These are phyloP conservation scores for Coccyzus lansbergi DNA, from an alignment of 2,797 vertebrate genomes.

Conservation along the genomic window DNA sequence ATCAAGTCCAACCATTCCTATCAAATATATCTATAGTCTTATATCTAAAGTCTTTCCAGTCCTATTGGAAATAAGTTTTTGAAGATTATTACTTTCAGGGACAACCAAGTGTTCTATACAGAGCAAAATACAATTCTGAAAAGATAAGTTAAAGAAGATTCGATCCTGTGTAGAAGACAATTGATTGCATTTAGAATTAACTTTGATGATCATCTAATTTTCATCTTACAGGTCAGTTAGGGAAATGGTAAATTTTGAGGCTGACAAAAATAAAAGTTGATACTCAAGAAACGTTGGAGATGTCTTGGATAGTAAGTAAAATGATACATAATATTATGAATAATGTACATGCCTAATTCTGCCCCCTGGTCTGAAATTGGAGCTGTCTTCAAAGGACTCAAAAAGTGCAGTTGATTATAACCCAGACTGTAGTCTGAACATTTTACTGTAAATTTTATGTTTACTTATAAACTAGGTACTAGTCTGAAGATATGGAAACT, in stretches of 20 bases:
- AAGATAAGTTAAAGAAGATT: rapidly evolving
- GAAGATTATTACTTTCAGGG: not conserved
- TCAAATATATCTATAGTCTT: no score
- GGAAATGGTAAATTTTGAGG: not conserved
- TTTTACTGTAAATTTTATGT: not conserved
- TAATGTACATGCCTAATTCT: not conserved
- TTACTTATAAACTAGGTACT: not conserved
- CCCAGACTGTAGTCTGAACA: not conserved
- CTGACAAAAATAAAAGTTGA: not conserved
- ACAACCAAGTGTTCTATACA: not conserved
- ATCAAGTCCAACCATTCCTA: no score
- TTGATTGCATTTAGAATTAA: not conserved
- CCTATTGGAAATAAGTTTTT: not conserved
- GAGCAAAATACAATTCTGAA: not conserved
- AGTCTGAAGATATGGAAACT: not conserved
- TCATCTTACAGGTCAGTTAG: not conserved
- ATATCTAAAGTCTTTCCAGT: not conserved
- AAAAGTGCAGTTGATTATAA: not conserved
- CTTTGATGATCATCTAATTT: not conserved
- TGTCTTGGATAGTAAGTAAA: not conserved
- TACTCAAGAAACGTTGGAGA: not conserved
- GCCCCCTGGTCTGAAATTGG: not conserved
- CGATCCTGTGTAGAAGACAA: not conserved
- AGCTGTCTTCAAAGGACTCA: not conserved
- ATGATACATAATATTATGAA: not conserved